Percentiles rank a stretch among this genome's conserved stretches.
Evolutionary conservation across 2,797 vertebrate genomes (phyloP).

Genomic region (Hippocampus kuda): DNA sequence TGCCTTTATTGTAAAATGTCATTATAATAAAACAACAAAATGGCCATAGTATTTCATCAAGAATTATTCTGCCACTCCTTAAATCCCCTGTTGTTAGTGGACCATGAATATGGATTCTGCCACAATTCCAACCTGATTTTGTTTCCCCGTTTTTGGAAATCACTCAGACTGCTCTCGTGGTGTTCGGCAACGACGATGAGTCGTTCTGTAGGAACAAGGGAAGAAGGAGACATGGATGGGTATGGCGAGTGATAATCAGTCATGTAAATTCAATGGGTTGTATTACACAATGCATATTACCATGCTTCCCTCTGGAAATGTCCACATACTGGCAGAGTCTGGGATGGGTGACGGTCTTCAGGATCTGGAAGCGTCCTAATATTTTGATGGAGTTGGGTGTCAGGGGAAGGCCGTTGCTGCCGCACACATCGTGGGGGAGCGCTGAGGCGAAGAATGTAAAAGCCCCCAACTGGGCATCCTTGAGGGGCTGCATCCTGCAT

Average conservation of each 20-base stretch:
- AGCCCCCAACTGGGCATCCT: constrained; percentile 85
- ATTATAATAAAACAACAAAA: no score
- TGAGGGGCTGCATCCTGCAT: constrained; percentile 79
- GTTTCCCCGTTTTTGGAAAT: constrained; percentile 76
- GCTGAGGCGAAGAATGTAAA: constrained; percentile 97
- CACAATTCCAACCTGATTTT: constrained; percentile 69
- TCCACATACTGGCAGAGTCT: constrained; percentile 95
- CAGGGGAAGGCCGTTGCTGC: constrained; percentile 94
- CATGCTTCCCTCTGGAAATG: constrained; percentile 92
- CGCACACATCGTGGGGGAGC: constrained; percentile 96
- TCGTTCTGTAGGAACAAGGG: constrained; percentile 68
- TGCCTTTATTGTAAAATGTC: no score
- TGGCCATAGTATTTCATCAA: no score
- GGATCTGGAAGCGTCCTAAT: constrained; percentile 93
- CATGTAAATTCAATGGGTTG: background rate
- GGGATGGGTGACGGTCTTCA: constrained; percentile 89
- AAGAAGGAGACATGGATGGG: constrained; percentile 3
- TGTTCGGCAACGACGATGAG: constrained; percentile 94
- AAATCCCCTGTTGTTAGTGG: background rate
- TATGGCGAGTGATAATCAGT: background rate
- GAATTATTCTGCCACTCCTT: background rate
- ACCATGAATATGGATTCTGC: background rate
- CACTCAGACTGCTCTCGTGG: constrained; percentile 79
- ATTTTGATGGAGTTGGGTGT: constrained; percentile 99
- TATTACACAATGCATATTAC: constrained; percentile 54